Evolutionary conservation across 2,888 invertebrate species (phyloP), one percentile per base, ranked within the genome.

Genomic region (Junonia oenone): DNA sequence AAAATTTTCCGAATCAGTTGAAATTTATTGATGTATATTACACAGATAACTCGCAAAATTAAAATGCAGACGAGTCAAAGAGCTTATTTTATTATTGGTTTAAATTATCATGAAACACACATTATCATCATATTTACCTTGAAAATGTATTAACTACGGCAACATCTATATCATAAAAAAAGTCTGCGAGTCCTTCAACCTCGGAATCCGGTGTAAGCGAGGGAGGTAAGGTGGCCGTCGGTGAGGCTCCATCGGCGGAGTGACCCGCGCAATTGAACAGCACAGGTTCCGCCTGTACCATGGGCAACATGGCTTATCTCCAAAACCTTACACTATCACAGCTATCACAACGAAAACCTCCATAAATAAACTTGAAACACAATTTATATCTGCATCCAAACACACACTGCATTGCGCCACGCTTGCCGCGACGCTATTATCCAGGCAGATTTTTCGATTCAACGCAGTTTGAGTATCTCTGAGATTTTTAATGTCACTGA

Each of bases 371-470:
- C 75, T 79, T 76, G 67, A 74, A 79, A 82, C 84, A 84, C 81
- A 78, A 73, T 75, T 76, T 69, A 72, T 82, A 81, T 81, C 77
- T 81, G 78, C 78, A 81, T 77, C 78, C 75, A 81, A 86, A 87
- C 83, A 86, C 83, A 85, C 86, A 87, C 88, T 85, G 89, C 89
- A 90, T 89, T 89, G 89, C 89, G 87, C 89, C 88, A 88, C 87
- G 76, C 77, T 79, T 75, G 72, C 75, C 78, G 83, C 81, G 83
- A 80, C 80, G 82, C 79, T 76, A 75, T 80, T 76, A 80, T 80
- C 75, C 74, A 71, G 35, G 53, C 50, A 48, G 58, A 58, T 47
- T 48, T 58, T 50, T 43, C 66, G 69, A 69, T 47, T 45, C 17
- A 51, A 50, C 35, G 29, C 40, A 58, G 29, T 50, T 50, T 31